Percentiles rank a stretch among this genome's conserved stretches.
These are phyloP conservation scores for Brotogeris chrysoptera DNA, from an alignment of 2,797 vertebrate genomes.

Conservation along the genomic window DNA sequence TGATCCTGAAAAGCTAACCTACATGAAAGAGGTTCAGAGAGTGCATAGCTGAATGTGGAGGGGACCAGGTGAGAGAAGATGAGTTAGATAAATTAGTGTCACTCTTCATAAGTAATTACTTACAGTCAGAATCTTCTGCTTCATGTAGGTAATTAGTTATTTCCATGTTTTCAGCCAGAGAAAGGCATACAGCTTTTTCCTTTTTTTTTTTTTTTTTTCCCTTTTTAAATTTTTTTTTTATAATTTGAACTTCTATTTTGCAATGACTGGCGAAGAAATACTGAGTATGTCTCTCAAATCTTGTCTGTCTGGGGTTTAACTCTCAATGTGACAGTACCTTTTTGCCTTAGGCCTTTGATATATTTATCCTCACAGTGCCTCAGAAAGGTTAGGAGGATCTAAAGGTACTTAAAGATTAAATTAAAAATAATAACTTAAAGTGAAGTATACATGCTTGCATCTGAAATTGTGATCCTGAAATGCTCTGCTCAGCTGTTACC, in stretches of 20 bases:
- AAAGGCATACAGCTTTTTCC: background rate
- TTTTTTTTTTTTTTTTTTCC: background rate
- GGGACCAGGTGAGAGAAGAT: background rate
- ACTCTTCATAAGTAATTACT: conserved; percentile 23
- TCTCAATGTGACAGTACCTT: background rate
- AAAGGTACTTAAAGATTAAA: background rate
- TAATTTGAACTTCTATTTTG: background rate
- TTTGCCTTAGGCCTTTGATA: background rate
- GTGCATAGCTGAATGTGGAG: background rate
- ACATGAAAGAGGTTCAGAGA: background rate
- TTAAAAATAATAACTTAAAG: background rate
- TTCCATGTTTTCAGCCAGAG: background rate
- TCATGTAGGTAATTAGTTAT: background rate
- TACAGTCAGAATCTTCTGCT: background rate
- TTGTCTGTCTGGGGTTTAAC: background rate
- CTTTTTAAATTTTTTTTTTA: too few species aligned
- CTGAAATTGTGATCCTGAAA: background rate
- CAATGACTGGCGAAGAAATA: background rate
- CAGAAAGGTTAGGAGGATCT: background rate
- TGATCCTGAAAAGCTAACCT: conserved; percentile 13
- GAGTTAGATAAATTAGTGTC: conserved; percentile 4
- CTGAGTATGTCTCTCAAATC: background rate
- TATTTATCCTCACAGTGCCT: background rate
- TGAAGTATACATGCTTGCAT: background rate
- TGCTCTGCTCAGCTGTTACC: background rate